Evolutionary conservation across 2,888 invertebrate species (phyloP).

Genomic region (Chromoteleia sp.): DNA sequence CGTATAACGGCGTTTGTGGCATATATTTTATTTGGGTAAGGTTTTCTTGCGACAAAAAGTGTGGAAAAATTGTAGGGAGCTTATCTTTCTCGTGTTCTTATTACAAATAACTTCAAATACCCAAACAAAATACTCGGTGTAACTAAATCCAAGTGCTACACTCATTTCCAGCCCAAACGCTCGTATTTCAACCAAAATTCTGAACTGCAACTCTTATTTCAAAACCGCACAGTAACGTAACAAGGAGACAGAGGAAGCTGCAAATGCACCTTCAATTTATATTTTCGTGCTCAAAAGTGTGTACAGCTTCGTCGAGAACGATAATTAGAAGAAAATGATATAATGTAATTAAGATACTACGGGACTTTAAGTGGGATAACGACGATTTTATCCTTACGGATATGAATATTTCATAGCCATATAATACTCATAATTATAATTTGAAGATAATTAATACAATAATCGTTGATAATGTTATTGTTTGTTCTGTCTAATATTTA

Average conservation of each 20-base stretch:
- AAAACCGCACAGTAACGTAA: constrained; percentile 28
- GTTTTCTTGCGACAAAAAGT: background rate
- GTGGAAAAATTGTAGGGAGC: constrained; percentile 1
- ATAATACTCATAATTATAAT: no score
- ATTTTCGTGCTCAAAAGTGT: constrained; percentile 10
- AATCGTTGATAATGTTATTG: no score
- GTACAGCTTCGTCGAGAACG: background rate
- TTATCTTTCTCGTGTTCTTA: constrained; percentile 26
- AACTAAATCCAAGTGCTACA: constrained; percentile 22
- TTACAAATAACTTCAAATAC: constrained; percentile 17
- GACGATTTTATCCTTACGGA: no score
- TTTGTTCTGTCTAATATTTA: no score
- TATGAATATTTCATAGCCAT: no score
- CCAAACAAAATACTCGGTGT: constrained; percentile 31
- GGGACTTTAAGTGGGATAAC: background rate
- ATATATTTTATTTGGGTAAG: background rate
- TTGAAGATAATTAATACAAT: no score
- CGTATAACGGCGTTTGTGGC: background rate
- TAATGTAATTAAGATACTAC: background rate
- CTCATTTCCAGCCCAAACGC: constrained; percentile 18
- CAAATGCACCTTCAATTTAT: constrained; percentile 16
- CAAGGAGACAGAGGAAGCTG: background rate
- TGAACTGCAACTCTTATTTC: constrained; percentile 39
- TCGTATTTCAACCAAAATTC: constrained; percentile 45
- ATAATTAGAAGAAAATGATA: constrained; percentile 22